These are phyloP conservation scores for Sthenelais limicola DNA, from an alignment of 2,888 invertebrate genomes.

Conservation along the genomic window DNA sequence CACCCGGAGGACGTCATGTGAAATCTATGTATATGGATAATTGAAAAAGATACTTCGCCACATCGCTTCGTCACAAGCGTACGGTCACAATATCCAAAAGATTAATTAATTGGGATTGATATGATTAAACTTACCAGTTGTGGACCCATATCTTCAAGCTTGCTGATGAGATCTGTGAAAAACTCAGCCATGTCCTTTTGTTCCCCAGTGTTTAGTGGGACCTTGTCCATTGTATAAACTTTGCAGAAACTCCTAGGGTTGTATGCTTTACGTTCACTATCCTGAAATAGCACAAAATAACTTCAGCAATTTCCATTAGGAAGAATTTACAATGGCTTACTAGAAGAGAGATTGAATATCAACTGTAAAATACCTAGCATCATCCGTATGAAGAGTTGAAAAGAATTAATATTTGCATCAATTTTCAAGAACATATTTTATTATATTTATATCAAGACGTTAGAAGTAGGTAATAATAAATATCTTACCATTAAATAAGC, in stretches of 20 bases:
- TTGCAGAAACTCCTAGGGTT: slow-evolving; percentile 96
- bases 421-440: not conserved
- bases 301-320: no score
- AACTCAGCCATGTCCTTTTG: slow-evolving; percentile 99
- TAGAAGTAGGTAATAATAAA: slow-evolving; percentile 48
- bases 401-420: not conserved
- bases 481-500: slow-evolving; percentile 88
- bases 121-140: slow-evolving; percentile 73
- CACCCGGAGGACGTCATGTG: no score
- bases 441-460: not conserved
- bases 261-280: slow-evolving; percentile 95
- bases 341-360: no score
- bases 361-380: no score
- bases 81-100: no score
- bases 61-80: no score
- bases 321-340: no score
- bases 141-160: slow-evolving; percentile 95
- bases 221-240: slow-evolving; percentile 97
- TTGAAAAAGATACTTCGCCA: no score
- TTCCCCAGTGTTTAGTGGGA: slow-evolving; percentile 94
- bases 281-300: no score
- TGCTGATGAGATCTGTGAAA: slow-evolving; percentile 95
- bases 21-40: no score
- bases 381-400: not conserved
- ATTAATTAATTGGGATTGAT: no score